A percentile compares a stretch with the other conserved stretches of the same genome.
These are phyloP conservation scores for Lacerta agilis DNA, from an alignment of 2,797 vertebrate species.

Conservation along the genomic window DNA sequence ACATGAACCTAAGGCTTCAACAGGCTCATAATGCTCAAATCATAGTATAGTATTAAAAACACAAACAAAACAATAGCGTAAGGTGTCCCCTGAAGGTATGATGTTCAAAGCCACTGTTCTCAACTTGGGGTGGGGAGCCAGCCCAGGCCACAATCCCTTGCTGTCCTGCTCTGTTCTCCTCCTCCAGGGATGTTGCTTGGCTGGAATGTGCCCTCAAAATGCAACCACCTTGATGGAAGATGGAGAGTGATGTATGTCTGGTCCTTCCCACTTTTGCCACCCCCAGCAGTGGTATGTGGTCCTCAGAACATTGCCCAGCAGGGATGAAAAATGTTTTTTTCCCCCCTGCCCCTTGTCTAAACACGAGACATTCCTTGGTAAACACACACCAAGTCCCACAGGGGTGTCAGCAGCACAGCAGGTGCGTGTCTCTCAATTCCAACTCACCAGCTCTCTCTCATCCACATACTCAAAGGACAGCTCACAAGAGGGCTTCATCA, in stretches of 20 bases:
- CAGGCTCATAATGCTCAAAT: neutral
- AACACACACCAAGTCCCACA: neutral
- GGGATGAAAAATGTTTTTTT: no score
- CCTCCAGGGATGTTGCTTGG: no score
- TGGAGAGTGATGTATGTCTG: neutral
- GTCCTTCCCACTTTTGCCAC: neutral
- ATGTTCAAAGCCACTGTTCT: neutral
- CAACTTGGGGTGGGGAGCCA: neutral
- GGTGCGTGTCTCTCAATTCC: neutral
- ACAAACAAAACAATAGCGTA: neutral
- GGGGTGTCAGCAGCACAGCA: neutral
- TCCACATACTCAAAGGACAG: conserved; percentile 73
- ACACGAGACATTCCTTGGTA: fast-evolving
- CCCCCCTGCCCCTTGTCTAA: neutral
- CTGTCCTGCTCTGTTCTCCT: no score
- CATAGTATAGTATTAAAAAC: no score
- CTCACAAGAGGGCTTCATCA: conserved; percentile 76
- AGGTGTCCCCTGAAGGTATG: no score
- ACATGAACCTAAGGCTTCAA: neutral
- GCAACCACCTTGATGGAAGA: no score
- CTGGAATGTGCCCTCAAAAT: no score
- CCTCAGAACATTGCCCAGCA: no score
- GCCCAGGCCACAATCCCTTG: no score
- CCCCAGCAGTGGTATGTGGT: no score
- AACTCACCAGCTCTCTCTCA: conserved; percentile 75